These are phyloP conservation scores for Teleiodes luculella DNA, from an alignment of 2,888 invertebrate genomes.

Conservation along the genomic window DNA sequence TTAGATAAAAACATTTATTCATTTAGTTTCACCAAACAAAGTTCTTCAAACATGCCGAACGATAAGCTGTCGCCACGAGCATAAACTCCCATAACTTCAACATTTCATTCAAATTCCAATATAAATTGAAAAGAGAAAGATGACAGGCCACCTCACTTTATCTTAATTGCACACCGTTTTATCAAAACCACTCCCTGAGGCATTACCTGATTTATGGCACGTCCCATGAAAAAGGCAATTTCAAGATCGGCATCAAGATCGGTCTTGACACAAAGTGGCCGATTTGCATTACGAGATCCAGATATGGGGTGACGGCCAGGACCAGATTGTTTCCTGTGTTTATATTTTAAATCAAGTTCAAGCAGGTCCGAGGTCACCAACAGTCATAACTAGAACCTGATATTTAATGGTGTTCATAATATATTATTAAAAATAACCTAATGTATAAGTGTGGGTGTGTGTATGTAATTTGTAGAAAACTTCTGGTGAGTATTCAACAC, in stretches of 20 bases:
- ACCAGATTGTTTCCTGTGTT: background rate
- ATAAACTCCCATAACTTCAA: background rate
- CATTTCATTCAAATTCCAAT: background rate
- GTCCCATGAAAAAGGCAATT: slow-evolving; percentile 6
- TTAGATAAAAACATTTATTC: too few species aligned
- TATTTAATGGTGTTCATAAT: too few species aligned
- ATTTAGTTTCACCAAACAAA: too few species aligned
- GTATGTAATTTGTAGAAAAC: too few species aligned
- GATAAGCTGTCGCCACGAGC: too few species aligned
- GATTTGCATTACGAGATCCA: slow-evolving; percentile 5
- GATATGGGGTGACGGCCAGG: background rate
- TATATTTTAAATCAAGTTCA: background rate
- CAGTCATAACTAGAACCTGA: too few species aligned
- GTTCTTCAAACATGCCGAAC: too few species aligned
- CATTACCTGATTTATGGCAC: background rate
- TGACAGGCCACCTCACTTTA: background rate
- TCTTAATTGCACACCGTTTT: slow-evolving; percentile 2
- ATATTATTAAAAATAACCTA: too few species aligned
- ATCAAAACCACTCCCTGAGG: background rate
- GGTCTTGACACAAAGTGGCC: background rate
- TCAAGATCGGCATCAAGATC: background rate
- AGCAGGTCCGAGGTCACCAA: too few species aligned
- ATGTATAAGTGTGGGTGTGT: too few species aligned
- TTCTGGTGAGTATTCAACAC: too few species aligned
- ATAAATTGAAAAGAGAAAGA: background rate